These are phyloP conservation scores for Crossaster papposus DNA, from an alignment of 53 echinoderm and acorn worm genomes.

Conservation along the genomic window DNA sequence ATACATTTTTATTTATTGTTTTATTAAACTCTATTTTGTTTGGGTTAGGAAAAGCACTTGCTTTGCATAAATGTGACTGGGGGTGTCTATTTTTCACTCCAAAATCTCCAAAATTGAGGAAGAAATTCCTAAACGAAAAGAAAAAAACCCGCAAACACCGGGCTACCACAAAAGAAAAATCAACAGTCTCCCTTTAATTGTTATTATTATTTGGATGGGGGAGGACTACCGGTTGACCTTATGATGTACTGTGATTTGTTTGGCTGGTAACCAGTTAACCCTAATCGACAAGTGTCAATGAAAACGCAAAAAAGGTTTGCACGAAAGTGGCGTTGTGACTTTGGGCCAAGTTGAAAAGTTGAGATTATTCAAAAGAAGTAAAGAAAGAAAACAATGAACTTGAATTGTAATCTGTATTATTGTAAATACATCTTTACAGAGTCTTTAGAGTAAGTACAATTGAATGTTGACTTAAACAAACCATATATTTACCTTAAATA, in stretches of 20 bases:
- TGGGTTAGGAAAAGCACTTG: too few relatives aligned
- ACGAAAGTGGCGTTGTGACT: not conserved
- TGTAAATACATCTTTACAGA: constrained; percentile 59
- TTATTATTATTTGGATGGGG: not conserved
- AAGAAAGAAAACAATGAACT: not conserved
- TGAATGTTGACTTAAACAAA: constrained; percentile 50
- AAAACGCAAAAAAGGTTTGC: not conserved
- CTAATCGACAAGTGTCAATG: not conserved
- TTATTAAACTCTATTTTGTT: too few relatives aligned
- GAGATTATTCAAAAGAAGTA: not conserved
- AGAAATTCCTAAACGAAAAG: not conserved
- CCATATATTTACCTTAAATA: constrained; percentile 62
- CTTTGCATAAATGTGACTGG: not conserved
- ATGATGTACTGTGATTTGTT: not conserved
- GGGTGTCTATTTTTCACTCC: not conserved
- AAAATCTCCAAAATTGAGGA: not conserved
- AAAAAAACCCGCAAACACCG: not conserved
- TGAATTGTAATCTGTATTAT: constrained; percentile 43
- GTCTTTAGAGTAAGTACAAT: constrained; percentile 36
- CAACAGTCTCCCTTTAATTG: not conserved
- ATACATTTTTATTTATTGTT: not conserved
- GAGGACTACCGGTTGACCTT: not conserved
- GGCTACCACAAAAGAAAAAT: not conserved
- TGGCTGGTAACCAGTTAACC: not conserved
- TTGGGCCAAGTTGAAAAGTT: not conserved